These are phyloP conservation scores for Myiagra hebetior DNA, from an alignment of 2,113 vertebrate genomes.

Conservation along the genomic window DNA sequence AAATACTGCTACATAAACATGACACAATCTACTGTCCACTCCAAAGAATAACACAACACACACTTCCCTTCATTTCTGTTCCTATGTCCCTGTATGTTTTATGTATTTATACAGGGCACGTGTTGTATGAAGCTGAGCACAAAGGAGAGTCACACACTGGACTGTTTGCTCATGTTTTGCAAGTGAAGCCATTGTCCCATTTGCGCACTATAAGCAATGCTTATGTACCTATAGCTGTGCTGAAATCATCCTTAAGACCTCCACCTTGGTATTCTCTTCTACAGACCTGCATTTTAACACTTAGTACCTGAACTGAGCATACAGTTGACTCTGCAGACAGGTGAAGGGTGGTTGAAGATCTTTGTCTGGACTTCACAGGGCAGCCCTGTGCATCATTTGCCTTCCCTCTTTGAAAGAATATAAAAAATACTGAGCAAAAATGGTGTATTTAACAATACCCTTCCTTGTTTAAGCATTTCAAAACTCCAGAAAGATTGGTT, in stretches of 20 bases:
- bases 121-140: neutral
- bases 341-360: neutral
- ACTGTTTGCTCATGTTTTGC: neutral
- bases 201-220: neutral
- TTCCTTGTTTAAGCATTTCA: neutral
- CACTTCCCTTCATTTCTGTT: neutral
- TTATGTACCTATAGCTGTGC: neutral
- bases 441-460: neutral
- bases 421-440: neutral
- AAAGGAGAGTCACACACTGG: neutral
- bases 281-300: neutral
- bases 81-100: neutral
- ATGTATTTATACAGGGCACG: accelerated
- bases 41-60: neutral
- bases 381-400: neutral
- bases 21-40: neutral
- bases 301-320: neutral
- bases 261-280: neutral
- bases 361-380: neutral
- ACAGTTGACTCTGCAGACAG: neutral
- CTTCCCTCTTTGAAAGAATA: neutral
- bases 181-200: neutral
- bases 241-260: neutral
- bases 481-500: neutral
- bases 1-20: neutral